Percentiles rank a stretch among this genome's conserved stretches.
Evolutionary conservation across 2,113 vertebrate genomes (phyloP).

Genomic region (Ophiodon elongatus): DNA sequence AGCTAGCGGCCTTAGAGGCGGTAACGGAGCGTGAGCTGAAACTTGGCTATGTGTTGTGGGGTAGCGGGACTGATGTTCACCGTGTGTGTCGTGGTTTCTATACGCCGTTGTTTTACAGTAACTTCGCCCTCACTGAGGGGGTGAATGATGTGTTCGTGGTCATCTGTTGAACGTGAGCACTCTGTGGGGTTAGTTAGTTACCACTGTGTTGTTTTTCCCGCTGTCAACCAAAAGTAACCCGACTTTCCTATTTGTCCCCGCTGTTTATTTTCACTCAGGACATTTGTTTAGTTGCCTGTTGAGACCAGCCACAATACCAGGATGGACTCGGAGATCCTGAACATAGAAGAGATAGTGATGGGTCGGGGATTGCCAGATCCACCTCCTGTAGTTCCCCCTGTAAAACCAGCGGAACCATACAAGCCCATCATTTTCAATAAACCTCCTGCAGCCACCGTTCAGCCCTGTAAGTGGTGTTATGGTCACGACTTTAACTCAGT

Average conservation of each 20-base stretch:
- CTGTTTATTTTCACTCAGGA: neutral
- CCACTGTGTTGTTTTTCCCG: neutral
- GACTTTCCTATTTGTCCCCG: neutral
- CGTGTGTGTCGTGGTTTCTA: rapidly evolving
- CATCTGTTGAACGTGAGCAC: constrained; percentile 24
- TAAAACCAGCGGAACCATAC: constrained; percentile 71
- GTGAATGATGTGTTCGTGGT: neutral
- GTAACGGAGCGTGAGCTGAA: constrained; percentile 32
- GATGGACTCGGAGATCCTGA: constrained; percentile 85
- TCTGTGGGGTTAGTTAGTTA: neutral
- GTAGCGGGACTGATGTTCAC: neutral
- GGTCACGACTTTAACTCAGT: rapidly evolving
- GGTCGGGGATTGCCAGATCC: constrained; percentile 75
- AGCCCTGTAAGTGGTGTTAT: constrained; percentile 75
- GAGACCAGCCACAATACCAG: constrained; percentile 20
- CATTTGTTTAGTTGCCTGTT: constrained; percentile 1
- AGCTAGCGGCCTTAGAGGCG: constrained; percentile 58
- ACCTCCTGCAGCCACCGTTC: constrained; percentile 69
- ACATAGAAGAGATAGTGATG: constrained; percentile 85
- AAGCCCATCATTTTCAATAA: constrained; percentile 73
- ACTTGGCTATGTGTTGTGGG: constrained; percentile 29
- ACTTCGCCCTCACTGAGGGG: neutral
- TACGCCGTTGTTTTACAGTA: rapidly evolving
- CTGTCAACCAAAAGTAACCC: neutral
- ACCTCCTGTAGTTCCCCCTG: constrained; percentile 67